Base-by-base conservation (phyloP, 2,797 vertebrate genomes). In the Mus minutoides region DNA sequence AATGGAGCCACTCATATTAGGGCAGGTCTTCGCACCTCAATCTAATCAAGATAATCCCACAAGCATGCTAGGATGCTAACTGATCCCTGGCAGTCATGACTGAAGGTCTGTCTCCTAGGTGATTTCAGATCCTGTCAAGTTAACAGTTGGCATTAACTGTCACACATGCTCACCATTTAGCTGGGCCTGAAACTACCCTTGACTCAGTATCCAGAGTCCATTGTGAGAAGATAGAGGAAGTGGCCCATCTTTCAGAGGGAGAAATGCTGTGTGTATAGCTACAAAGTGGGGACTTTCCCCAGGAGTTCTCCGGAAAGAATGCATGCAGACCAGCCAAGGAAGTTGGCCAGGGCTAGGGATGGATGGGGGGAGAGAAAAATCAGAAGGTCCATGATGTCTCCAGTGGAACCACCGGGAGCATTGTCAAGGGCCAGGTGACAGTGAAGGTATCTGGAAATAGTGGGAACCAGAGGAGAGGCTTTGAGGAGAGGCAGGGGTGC, bases 361-460 rank as follows among this genome's bases (percentile, higher is more conserved):
- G 40, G 29, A 0, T 0, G 0, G 0, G 19, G 14, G 17, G 49
- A 10, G 29, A 11, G 13, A 19, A 2, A 1, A 3, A 21, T 22
- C 29, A 31, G 71, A 58, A 49, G 43, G 46, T 12, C 31, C 49
- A 14, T 0, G 12, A 2, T 13, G 76, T 85, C n/a, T 16, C 49
- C 69, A 10, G 26, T 2, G 64, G 52, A 34, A 7, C 60, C 24
- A 3, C 77, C 29, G 0, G 22, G n/a, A 76, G 54, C 24, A 0
- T 14, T 3, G 0, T 34, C 31, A 10, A 76, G 67, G 24, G 29
- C 4, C 46, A 58, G 19, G 16, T 17, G 26, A 21, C 77, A 67
- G 60, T 10, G 24, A 31, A 9, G 2, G 16, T 12, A 10, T 29
- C 43, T 46, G 6, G 16, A 67, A 5, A 60, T 21, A 12, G 21